These are phyloP conservation scores for Liodrosophila aerea DNA, from an alignment of 2,888 invertebrate genomes.

Conservation along the genomic window DNA sequence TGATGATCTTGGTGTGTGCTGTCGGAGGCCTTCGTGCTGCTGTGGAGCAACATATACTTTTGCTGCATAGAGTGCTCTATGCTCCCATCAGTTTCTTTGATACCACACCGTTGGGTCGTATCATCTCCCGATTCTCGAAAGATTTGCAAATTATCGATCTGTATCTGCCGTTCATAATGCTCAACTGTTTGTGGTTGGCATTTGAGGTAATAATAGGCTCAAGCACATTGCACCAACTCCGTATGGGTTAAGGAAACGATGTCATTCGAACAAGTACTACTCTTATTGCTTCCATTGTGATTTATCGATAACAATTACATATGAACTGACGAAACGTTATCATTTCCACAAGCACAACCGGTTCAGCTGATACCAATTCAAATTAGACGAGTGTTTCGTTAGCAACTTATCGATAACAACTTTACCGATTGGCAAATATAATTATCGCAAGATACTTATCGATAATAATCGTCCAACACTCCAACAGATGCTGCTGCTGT, in stretches of 20 bases:
- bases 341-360: too few relatives aligned
- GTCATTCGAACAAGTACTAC: too few relatives aligned
- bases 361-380: too few relatives aligned
- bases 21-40: conserved; percentile 83
- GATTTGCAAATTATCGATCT: conserved; percentile 78
- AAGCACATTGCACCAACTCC: neutral
- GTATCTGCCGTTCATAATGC: conserved; percentile 81
- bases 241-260: too few relatives aligned
- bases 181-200: conserved; percentile 82
- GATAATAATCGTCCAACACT: too few relatives aligned
- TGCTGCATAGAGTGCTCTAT: conserved; percentile 83
- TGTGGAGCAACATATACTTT: conserved; percentile 78
- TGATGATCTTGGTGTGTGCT: conserved; percentile 86
- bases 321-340: neutral
- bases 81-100: conserved; percentile 85
- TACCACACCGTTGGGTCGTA: conserved; percentile 85
- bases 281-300: too few relatives aligned
- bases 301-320: neutral
- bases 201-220: conserved; percentile 36
- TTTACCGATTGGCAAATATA: too few relatives aligned
- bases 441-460: too few relatives aligned
- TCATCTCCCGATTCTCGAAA: conserved; percentile 84
- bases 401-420: too few relatives aligned
- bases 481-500: too few relatives aligned
- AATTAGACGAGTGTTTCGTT: too few relatives aligned